Evolutionary conservation across 2,113 vertebrate species (phyloP).

Genomic region (Chaetorhynchus papuensis): DNA sequence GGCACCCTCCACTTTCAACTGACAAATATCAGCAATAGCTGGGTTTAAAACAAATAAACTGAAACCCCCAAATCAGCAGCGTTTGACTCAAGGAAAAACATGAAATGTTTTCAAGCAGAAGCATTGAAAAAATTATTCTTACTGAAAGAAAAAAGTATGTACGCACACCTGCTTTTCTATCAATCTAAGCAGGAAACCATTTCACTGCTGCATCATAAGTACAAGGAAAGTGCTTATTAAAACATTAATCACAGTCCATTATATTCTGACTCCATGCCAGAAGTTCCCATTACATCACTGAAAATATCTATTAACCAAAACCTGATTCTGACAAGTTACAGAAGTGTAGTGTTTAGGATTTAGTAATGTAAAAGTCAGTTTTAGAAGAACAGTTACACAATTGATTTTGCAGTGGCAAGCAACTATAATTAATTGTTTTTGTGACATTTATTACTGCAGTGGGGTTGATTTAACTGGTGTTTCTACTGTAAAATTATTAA

Average conservation of each 20-base stretch:
- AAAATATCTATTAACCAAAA: slow-evolving; percentile 82
- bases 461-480: slow-evolving; percentile 78
- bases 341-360: slow-evolving; percentile 71
- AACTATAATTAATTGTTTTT: slow-evolving; percentile 71
- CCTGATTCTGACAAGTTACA: slow-evolving; percentile 81
- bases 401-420: slow-evolving; percentile 77
- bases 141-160: slow-evolving; percentile 1
- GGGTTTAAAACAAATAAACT: slow-evolving; percentile 26
- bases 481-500: slow-evolving; percentile 78
- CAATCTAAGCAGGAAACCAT: slow-evolving; percentile 75
- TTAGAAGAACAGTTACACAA: slow-evolving; percentile 74
- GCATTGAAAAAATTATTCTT: slow-evolving; percentile 24
- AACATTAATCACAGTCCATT: slow-evolving; percentile 84
- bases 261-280: slow-evolving; percentile 77
- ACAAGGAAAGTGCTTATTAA: slow-evolving; percentile 81
- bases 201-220: slow-evolving; percentile 74
- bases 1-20: not conserved
- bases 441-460: slow-evolving; percentile 75
- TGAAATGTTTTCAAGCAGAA: slow-evolving; percentile 33
- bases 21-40: not conserved
- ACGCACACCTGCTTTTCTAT: slow-evolving; percentile 76
- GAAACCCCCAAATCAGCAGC: not conserved
- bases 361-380: slow-evolving; percentile 75
- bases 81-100: slow-evolving; percentile 34
- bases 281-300: slow-evolving; percentile 81